Percentiles rank a stretch among this genome's conserved stretches.
These are phyloP conservation scores for Seriola quinqueradiata DNA, from an alignment of 2,113 vertebrate species.

Conservation along the genomic window DNA sequence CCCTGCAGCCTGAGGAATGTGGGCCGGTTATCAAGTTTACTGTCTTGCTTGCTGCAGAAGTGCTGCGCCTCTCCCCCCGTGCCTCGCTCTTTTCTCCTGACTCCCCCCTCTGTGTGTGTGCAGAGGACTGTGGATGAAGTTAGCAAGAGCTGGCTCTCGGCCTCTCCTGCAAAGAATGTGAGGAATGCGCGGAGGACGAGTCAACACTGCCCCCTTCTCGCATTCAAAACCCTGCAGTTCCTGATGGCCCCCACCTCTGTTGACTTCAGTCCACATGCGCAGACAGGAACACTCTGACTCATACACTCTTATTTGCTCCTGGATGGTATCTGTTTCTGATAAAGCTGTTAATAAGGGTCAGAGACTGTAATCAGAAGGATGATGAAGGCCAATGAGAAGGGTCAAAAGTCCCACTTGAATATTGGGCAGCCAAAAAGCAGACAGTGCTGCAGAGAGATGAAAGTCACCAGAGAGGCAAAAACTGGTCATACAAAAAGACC, in stretches of 20 bases:
- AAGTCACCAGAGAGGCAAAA: background rate
- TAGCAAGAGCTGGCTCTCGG: constrained; percentile 53
- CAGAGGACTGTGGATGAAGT: constrained; percentile 53
- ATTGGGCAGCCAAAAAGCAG: background rate
- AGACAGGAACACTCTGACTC: constrained; percentile 49
- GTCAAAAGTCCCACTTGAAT: background rate
- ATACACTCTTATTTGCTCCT: background rate
- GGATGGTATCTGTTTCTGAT: constrained; percentile 70
- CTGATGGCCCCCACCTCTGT: constrained; percentile 37
- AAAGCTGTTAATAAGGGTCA: constrained; percentile 60
- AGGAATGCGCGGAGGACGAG: constrained; percentile 79
- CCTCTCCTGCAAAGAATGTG: constrained; percentile 76
- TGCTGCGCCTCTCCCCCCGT: constrained; percentile 14
- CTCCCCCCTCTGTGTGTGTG: constrained; percentile 5
- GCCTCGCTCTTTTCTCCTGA: constrained; percentile 4
- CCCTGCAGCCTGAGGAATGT: constrained; percentile 71
- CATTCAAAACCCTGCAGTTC: constrained; percentile 37
- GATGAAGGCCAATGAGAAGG: background rate
- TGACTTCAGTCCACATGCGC: constrained; percentile 61
- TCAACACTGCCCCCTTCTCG: constrained; percentile 45
- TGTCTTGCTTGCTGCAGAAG: constrained; percentile 46
- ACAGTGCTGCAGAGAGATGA: constrained; percentile 3
- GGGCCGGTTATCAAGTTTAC: constrained; percentile 70
- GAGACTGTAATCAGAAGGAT: constrained; percentile 55
- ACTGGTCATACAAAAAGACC: constrained; percentile 17